Percentiles rank a stretch among this genome's conserved stretches.
These are phyloP conservation scores for Tapera naevia DNA, from an alignment of 2,797 vertebrate genomes.

Conservation along the genomic window DNA sequence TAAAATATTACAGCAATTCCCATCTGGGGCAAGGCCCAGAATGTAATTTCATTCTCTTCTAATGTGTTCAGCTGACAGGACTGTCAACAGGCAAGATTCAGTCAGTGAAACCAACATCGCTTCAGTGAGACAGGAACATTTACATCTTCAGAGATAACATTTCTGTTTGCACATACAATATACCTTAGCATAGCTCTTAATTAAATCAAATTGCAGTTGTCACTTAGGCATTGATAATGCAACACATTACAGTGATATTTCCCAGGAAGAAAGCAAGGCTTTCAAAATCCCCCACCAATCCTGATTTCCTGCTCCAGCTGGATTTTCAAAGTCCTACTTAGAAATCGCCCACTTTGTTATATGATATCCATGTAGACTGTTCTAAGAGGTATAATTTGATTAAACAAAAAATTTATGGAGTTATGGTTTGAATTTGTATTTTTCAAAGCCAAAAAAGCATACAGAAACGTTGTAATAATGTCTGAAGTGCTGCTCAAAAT, in stretches of 20 bases:
- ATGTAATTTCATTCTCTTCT: slow-evolving; percentile 27
- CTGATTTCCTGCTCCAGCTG: not conserved
- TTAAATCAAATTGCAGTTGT: not conserved
- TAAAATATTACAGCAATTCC: slow-evolving; percentile 39
- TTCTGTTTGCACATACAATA: not conserved
- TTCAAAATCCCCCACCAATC: not conserved
- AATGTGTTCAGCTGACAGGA: not conserved
- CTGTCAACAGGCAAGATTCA: not conserved
- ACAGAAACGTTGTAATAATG: not conserved
- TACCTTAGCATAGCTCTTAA: not conserved
- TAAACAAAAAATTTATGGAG: not conserved
- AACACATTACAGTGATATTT: not conserved
- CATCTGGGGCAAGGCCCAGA: not conserved
- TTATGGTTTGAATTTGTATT: not conserved
- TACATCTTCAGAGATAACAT: not conserved
- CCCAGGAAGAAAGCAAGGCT: not conserved
- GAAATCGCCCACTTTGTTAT: not conserved
- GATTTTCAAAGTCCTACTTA: not conserved
- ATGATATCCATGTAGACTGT: not conserved
- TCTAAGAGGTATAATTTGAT: not conserved
- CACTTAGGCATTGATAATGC: not conserved
- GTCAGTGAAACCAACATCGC: not conserved
- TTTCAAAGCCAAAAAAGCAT: slow-evolving; percentile 5
- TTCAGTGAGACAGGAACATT: not conserved
- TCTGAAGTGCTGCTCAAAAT: not conserved